These are phyloP conservation scores for Nothobranchius furzeri DNA, from an alignment of 2,113 vertebrate genomes.

Conservation along the genomic window DNA sequence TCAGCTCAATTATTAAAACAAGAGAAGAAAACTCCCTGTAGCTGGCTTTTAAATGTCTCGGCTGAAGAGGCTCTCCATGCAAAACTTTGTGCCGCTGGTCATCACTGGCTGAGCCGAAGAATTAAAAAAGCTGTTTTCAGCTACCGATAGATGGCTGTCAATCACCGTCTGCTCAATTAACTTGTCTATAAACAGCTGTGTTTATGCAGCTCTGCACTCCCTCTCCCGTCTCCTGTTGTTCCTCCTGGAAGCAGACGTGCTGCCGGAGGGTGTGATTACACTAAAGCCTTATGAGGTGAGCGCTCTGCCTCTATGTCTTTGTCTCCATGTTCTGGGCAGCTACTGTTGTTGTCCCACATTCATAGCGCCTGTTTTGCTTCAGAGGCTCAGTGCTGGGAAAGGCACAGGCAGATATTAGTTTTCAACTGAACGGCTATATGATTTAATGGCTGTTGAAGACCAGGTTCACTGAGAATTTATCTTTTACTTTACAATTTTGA, in stretches of 20 bases:
- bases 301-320: conserved; percentile 45
- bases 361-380: conserved; percentile 51
- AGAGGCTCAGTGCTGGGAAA: conserved; percentile 34
- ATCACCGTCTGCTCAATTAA: conserved; percentile 32
- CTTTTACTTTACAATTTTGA: too few relatives aligned
- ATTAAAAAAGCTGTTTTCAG: conserved; percentile 1
- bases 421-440: conserved; percentile 6
- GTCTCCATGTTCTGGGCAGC: conserved; percentile 41
- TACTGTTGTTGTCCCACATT: conserved; percentile 47
- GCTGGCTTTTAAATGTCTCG: conserved; percentile 31
- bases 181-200: conserved; percentile 32
- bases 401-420: conserved; percentile 14
- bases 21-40: conserved; percentile 31
- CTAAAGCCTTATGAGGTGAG: conserved; percentile 55
- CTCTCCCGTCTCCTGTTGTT: conserved; percentile 1
- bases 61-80: conserved; percentile 1
- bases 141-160: conserved; percentile 31
- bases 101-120: not conserved
- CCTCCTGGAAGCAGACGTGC: conserved; percentile 20
- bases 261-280: conserved; percentile 56
- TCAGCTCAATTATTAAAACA: conserved; percentile 59
- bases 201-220: conserved; percentile 13
- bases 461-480: too few relatives aligned
- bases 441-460: not conserved
- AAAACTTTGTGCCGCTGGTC: not conserved